Percentiles rank a stretch among this genome's conserved stretches.
phyloP scores from a whole-genome alignment of 64 coral and sea anemone species.

The Montipora cactus region DNA sequence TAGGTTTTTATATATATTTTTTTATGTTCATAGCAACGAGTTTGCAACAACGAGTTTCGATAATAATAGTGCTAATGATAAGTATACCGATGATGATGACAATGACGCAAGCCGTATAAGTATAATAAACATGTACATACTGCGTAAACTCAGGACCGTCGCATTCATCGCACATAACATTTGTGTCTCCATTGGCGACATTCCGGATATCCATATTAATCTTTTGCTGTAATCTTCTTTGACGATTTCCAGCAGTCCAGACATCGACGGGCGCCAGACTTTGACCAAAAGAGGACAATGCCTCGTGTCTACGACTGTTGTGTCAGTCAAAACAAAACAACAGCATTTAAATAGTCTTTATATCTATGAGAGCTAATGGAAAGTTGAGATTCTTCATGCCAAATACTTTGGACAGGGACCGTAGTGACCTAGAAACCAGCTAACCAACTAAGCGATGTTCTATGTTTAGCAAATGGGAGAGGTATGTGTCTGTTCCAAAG shows the following conservation, averaged over 20 bases:
- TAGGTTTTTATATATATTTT: background rate
- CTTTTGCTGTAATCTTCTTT: background rate
- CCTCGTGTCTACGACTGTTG: conserved; percentile 7
- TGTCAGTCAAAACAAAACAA: background rate
- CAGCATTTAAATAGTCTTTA: too few species aligned
- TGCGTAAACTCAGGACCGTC: background rate
- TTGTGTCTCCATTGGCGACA: too few species aligned
- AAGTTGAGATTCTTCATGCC: too few species aligned
- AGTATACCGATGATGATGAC: too few species aligned
- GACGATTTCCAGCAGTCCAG: conserved; percentile 9
- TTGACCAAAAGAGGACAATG: conserved; percentile 16
- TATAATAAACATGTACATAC: background rate
- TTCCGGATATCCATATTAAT: background rate
- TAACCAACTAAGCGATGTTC: too few species aligned
- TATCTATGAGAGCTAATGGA: too few species aligned
- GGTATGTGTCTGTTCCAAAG: too few species aligned
- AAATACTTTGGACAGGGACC: too few species aligned
- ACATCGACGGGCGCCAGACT: conserved; percentile 6
- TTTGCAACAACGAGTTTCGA: too few species aligned
- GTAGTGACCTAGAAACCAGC: too few species aligned
- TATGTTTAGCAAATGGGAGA: too few species aligned
- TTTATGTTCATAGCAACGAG: background rate
- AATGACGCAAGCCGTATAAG: background rate
- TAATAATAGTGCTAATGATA: too few species aligned
- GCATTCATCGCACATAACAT: background rate